Evolutionary conservation across 2,888 invertebrate species (phyloP).

Genomic region (Oscheius sp.): DNA sequence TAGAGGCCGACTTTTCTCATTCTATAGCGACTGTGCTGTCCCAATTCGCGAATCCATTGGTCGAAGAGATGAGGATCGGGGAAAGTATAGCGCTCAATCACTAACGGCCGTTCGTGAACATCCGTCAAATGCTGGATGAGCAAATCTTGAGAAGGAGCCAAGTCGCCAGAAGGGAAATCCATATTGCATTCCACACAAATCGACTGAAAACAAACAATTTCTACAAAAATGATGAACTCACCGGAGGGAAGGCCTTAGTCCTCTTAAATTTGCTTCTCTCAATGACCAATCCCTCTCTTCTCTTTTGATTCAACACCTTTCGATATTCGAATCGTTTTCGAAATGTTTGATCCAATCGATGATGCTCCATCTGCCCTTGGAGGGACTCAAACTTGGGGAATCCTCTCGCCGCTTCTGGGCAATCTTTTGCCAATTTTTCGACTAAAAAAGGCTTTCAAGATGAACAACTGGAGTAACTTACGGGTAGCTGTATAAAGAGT

Average conservation of each 20-base stretch:
- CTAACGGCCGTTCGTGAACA: conserved; percentile 33
- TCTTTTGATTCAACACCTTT: conserved; percentile 5
- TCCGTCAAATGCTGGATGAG: conserved; percentile 39
- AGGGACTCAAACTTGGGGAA: conserved; percentile 37
- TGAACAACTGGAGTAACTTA: neutral
- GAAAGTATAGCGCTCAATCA: conserved; percentile 46
- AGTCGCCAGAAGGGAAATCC: conserved; percentile 29
- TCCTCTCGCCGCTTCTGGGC: conserved; percentile 22
- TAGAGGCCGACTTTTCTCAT: conserved; percentile 40
- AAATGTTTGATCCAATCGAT: conserved; percentile 30
- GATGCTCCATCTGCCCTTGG: conserved; percentile 27
- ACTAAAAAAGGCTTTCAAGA: neutral
- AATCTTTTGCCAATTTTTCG: conserved; percentile 28
- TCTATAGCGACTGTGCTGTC: conserved; percentile 31
- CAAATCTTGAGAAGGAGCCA: conserved; percentile 45
- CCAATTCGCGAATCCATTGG: conserved; percentile 46
- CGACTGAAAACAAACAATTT: conserved; percentile 36
- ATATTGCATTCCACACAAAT: conserved; percentile 41
- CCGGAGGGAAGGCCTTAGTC: conserved; percentile 48
- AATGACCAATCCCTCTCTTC: neutral
- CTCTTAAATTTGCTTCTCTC: conserved; percentile 32
- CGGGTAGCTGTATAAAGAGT: conserved; percentile 32
- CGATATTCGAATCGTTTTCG: conserved; percentile 35
- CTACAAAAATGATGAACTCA: conserved; percentile 17
- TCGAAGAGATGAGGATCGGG: conserved; percentile 43